phyloP scores from a whole-genome alignment of 2,113 vertebrate genomes.

The Psilopogon haemacephalus region DNA sequence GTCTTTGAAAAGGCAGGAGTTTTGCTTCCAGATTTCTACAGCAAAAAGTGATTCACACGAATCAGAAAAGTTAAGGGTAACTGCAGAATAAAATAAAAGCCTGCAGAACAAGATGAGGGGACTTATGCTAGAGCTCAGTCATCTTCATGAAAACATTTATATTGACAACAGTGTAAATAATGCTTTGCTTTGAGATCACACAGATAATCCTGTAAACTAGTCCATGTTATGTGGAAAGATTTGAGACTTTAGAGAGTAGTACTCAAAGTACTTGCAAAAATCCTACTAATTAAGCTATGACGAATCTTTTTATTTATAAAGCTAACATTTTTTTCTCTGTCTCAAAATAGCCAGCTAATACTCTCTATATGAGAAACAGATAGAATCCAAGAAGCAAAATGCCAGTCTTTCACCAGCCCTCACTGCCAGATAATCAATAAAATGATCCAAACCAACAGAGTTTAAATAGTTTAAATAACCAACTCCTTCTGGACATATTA shows the following conservation, averaged over 20 bases:
- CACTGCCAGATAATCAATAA: slow-evolving; percentile 10
- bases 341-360: neutral
- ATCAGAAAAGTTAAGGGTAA: neutral
- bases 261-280: neutral
- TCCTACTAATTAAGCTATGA: neutral
- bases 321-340: neutral
- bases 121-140: neutral
- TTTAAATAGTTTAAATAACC: neutral
- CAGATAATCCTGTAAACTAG: neutral
- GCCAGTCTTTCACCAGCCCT: neutral
- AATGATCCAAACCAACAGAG: neutral
- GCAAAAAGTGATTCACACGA: neutral
- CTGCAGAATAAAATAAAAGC: neutral
- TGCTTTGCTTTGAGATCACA: neutral
- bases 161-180: neutral
- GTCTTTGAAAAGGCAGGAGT: neutral
- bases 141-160: neutral
- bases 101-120: neutral
- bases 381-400: neutral
- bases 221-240: neutral
- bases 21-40: neutral
- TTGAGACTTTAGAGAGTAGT: neutral
- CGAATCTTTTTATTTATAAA: neutral
- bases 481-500: neutral
- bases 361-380: neutral